Evolutionary conservation across 2,888 invertebrate genomes (phyloP), one percentile per base, ranked within the genome.

Genomic region (Eretmocerus hayati): DNA sequence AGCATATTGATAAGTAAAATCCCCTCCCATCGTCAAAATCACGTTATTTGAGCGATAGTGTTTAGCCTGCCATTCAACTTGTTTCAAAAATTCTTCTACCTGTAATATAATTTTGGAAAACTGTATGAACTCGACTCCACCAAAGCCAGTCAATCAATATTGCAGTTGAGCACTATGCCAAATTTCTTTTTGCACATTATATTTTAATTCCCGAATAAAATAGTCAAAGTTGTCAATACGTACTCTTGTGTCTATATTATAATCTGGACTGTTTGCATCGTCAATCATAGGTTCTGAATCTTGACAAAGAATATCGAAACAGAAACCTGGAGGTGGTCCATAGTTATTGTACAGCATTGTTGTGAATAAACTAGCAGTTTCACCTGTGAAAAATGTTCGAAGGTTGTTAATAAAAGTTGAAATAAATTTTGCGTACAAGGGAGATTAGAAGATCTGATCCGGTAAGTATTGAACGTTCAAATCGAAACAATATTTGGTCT

Each of bases 1-100:
- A 0, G 93, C 91, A 60, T 87, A 81, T 64, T 85, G 85, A 66
- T 88, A 94, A 8, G 86, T 85, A 65, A 94, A 94, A 72, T 94
- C 93, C 22, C 85, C 86, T 0, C 94, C 94, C 92, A 93, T 93
- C 0, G 92, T 89, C 48, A 93, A 67, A 46, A 89, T 78, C 0
- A 90, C 75, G 65, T 93, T 86, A 59, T 85, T 81, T 2, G 85
- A 83, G 26, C 76, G 72, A 67, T 83, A 88, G 42, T 69, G 64
- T 13, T 65, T 62, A 1, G 81, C 73, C 76, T 87, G 81, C 1
- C 62, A 63, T 26, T 64, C 63, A n/a, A 77, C 76, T 62, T 77
- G 82, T 8, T 72, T 64, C 55, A 82, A 61, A 64, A 85, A 84
- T 1, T 61, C 55, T 41, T 59, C 59, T 22, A 71, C 64, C 72